Percentiles rank a stretch among this genome's conserved stretches.
These are phyloP conservation scores for Mythimna ferrago DNA, from an alignment of 2,888 invertebrate genomes.

Conservation along the genomic window DNA sequence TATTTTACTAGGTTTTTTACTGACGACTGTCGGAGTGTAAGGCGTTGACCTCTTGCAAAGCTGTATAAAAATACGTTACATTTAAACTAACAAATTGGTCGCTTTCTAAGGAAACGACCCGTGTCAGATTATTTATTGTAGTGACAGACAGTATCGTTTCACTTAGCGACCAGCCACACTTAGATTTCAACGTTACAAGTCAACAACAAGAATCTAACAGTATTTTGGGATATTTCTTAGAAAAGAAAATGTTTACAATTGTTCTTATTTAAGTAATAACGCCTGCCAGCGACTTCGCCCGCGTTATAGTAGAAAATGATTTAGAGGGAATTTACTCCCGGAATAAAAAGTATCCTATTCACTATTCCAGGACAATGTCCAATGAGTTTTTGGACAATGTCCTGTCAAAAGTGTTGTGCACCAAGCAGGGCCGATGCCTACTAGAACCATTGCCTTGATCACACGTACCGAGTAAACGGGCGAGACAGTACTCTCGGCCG, in stretches of 20 bases:
- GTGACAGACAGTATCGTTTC: constrained; percentile 17
- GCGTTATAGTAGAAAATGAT: too few relatives aligned
- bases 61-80: constrained; percentile 22
- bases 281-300: too few relatives aligned
- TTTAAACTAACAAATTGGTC: constrained; percentile 37
- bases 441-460: too few relatives aligned
- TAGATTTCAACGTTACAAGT: constrained; percentile 13
- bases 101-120: constrained; percentile 46
- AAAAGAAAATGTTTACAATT: constrained; percentile 8
- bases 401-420: too few relatives aligned
- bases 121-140: constrained; percentile 45
- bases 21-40: background rate
- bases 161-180: constrained; percentile 7
- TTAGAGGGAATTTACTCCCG: too few relatives aligned
- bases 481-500: too few relatives aligned
- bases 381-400: too few relatives aligned
- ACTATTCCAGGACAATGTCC: too few relatives aligned
- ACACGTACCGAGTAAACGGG: too few relatives aligned
- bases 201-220: background rate
- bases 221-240: constrained; percentile 4
- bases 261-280: background rate
- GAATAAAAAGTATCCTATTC: too few relatives aligned
- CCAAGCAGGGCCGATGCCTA: too few relatives aligned
- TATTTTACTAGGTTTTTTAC: constrained; percentile 35
- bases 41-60: constrained; percentile 18